Conservation (phyloP, 2,888 invertebrate genomes). For the Protonemura montana region DNA sequence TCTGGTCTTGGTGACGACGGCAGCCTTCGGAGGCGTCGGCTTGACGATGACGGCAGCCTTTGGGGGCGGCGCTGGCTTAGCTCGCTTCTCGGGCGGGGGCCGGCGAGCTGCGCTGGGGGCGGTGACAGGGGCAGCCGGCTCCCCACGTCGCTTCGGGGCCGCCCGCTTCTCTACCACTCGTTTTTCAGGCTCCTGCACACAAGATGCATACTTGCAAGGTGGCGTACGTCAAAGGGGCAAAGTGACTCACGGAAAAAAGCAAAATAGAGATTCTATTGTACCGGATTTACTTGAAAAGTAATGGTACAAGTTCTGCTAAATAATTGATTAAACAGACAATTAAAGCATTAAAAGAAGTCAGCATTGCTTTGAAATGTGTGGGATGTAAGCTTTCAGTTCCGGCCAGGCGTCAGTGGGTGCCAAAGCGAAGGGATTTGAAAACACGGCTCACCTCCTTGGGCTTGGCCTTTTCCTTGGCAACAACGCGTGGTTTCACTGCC, state of each 20-base stretch:
- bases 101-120: conserved; percentile 28
- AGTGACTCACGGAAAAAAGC: no score
- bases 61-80: conserved; percentile 21
- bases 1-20: conserved; percentile 40
- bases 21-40: neutral
- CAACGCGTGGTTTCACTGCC: conserved; percentile 45
- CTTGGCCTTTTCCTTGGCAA: conserved; percentile 43
- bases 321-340: no score
- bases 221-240: no score
- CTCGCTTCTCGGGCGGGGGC: conserved; percentile 44
- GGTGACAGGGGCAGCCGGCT: conserved; percentile 31
- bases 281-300: no score
- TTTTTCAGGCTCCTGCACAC: conserved; percentile 38
- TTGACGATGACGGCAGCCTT: neutral
- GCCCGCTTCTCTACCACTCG: conserved; percentile 35
- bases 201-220: no score
- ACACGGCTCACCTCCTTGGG: conserved; percentile 31
- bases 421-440: no score
- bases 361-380: no score
- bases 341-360: no score
- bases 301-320: no score
- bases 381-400: no score
- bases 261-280: no score
- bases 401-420: no score
- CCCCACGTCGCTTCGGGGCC: conserved; percentile 41